phyloP scores from a whole-genome alignment of 2,113 vertebrate genomes.

The Athene cunicularia region DNA sequence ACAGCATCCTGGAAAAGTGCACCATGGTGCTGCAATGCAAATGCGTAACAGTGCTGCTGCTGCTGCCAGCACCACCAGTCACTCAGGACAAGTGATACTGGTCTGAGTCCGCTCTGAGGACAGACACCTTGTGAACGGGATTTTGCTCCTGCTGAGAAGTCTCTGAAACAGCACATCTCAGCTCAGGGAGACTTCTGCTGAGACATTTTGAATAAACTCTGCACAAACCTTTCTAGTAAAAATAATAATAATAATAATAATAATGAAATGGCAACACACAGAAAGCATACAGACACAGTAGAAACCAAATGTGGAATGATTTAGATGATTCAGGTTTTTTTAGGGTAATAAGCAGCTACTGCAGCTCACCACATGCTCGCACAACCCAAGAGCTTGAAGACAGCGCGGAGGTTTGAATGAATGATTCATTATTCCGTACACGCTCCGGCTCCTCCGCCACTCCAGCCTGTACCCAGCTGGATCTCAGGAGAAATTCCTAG shows the following conservation, averaged over 20 bases:
- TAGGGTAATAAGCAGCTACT: neutral
- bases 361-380: neutral
- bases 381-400: neutral
- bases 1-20: neutral
- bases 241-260: neutral
- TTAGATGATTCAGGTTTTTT: constrained; percentile 8
- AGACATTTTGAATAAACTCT: neutral
- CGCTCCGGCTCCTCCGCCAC: neutral
- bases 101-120: neutral
- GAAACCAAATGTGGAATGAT: neutral
- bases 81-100: neutral
- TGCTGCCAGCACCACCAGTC: neutral
- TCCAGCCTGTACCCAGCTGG: constrained; percentile 23
- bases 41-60: neutral
- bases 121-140: neutral
- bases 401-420: constrained; percentile 5
- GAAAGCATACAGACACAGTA: neutral
- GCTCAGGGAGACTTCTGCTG: neutral
- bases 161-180: neutral
- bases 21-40: neutral
- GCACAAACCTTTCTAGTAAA: neutral
- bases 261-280: neutral
- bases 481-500: constrained; percentile 56
- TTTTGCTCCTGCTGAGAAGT: neutral
- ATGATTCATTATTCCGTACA: constrained; percentile 3